Percentiles rank a stretch among this genome's conserved stretches.
These are phyloP conservation scores for Charanyca ferruginea DNA, from an alignment of 2,888 invertebrate genomes.

Conservation along the genomic window DNA sequence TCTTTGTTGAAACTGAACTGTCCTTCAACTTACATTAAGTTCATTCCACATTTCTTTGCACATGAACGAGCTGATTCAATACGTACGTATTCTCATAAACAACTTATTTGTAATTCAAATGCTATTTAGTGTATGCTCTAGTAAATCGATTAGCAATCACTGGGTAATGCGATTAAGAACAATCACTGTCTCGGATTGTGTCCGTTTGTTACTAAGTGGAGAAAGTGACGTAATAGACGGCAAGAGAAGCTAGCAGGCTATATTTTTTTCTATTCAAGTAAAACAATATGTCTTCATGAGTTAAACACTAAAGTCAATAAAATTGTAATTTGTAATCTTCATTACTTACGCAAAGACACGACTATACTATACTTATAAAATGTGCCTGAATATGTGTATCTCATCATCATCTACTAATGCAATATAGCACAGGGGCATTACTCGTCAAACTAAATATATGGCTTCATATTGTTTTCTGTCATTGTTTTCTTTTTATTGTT, in stretches of 20 bases:
- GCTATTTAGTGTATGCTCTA: conserved; percentile 62
- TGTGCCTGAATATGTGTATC: no score
- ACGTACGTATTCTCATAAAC: conserved; percentile 48
- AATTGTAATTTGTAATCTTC: no score
- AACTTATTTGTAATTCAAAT: conserved; percentile 67
- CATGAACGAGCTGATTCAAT: conserved; percentile 58
- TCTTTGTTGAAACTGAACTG: conserved; percentile 63
- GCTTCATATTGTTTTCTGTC: neutral
- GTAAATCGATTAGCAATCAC: conserved; percentile 60
- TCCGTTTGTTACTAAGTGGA: conserved; percentile 32
- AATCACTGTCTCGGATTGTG: conserved; percentile 44
- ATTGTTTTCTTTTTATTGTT: neutral
- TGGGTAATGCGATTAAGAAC: conserved; percentile 47
- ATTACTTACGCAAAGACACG: no score
- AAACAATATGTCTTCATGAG: no score
- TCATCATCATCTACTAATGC: conserved; percentile 8
- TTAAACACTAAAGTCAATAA: no score
- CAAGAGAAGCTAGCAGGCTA: neutral
- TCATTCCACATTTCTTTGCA: conserved; percentile 60
- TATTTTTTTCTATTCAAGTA: neutral
- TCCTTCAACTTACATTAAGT: conserved; percentile 70
- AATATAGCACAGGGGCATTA: neutral
- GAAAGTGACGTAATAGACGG: conserved; percentile 35
- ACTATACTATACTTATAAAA: no score
- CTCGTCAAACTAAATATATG: conserved; percentile 1